These are phyloP conservation scores for Chrysolophus pictus DNA, from an alignment of 2,797 vertebrate species.

Conservation along the genomic window DNA sequence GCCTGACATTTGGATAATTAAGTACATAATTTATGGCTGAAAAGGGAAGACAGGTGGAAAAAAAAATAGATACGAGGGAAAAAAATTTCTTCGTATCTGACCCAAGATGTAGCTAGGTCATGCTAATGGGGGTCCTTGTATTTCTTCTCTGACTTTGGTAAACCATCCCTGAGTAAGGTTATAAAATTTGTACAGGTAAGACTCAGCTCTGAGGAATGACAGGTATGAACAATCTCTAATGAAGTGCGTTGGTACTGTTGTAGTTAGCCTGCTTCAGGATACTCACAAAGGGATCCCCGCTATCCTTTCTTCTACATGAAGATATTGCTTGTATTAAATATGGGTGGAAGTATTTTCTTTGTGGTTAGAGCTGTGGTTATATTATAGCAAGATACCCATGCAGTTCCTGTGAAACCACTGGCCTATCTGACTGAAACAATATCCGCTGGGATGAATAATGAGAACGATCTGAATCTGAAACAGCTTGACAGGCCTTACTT, in stretches of 20 bases:
- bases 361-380: neutral
- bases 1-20: constrained; percentile 59
- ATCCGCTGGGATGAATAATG: neutral
- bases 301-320: constrained; percentile 25
- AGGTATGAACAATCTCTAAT: neutral
- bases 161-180: neutral
- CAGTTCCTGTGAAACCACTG: neutral
- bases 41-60: neutral
- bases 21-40: constrained; percentile 42
- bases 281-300: neutral
- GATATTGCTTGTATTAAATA: constrained; percentile 19
- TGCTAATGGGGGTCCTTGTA: neutral
- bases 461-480: neutral
- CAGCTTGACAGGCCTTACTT: neutral
- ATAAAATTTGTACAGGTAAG: neutral
- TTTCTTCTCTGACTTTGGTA: neutral
- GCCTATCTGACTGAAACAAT: neutral
- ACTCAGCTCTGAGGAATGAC: neutral
- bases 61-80: no score
- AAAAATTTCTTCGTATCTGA: neutral
- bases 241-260: neutral
- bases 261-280: neutral
- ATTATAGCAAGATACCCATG: neutral
- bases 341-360: neutral
- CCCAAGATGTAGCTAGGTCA: neutral